Conservation (phyloP, 2,888 invertebrate genomes). For the Spisula subtruncata region DNA sequence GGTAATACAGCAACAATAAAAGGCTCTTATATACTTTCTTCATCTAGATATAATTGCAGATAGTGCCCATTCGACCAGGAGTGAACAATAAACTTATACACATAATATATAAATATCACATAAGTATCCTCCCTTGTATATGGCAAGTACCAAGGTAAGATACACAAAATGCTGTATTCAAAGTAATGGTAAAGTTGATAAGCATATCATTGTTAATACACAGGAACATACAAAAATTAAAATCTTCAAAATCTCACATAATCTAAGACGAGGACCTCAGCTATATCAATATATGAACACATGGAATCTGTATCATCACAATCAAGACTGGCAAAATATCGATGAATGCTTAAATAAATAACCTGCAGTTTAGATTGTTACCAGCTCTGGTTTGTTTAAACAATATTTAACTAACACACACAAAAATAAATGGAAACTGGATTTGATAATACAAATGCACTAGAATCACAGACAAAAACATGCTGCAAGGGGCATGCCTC, state of each 20-base stretch:
- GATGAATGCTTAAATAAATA: slow-evolving; percentile 63
- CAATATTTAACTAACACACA: slow-evolving; percentile 57
- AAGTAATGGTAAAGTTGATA: slow-evolving; percentile 55
- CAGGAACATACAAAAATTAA: slow-evolving; percentile 67
- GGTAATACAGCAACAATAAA: neutral
- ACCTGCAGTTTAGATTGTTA: slow-evolving; percentile 62
- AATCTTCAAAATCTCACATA: slow-evolving; percentile 67
- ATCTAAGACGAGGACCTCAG: slow-evolving; percentile 66
- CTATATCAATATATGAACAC: slow-evolving; percentile 66
- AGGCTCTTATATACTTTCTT: neutral
- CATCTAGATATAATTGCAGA: slow-evolving; percentile 36
- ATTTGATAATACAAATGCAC: slow-evolving; percentile 67
- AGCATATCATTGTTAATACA: slow-evolving; percentile 54
- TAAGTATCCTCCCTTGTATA: slow-evolving; percentile 53
- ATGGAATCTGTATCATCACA: slow-evolving; percentile 64
- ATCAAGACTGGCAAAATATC: slow-evolving; percentile 52
- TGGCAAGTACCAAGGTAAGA: slow-evolving; percentile 61
- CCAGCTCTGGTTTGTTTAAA: slow-evolving; percentile 45
- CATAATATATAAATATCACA: slow-evolving; percentile 67
- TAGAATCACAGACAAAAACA: slow-evolving; percentile 61
- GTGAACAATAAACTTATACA: slow-evolving; percentile 29
- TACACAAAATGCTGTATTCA: slow-evolving; percentile 63
- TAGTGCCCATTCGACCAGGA: slow-evolving; percentile 49
- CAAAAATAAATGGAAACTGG: slow-evolving; percentile 61
- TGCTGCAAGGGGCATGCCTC: slow-evolving; percentile 58